Base-by-base conservation (phyloP, 2,888 invertebrate genomes). In the Notodonta dromedarius region DNA sequence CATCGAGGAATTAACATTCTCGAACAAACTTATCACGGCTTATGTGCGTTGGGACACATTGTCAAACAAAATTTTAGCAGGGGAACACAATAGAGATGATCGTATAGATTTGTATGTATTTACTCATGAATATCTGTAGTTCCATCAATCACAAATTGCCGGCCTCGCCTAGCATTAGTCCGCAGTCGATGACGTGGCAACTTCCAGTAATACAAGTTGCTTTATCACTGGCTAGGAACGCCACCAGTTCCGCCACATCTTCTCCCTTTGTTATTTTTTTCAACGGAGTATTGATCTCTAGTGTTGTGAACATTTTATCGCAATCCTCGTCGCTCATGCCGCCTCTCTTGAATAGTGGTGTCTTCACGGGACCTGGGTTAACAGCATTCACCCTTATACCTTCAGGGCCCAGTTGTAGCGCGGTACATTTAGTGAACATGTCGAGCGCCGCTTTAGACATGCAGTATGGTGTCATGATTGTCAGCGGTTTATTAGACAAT, bases 381-480 rank as follows among this genome's bases (percentile, higher is more conserved):
- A 91, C 86, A 12, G 87, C 73, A 52, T 91, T 91, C 5, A 89
- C 89, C 74, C 91, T 78, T 3, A 91, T 86, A 42, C 90, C 89
- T 60, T 80, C 78, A 1, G 79, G 66, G 2, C 83, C 89, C 16
- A 87, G 65, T 59, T 89, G 84, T 32, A 88, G 61, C n/a, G 91
- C 90, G 12, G 79, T 70, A 62, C 89, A 89, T 71, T 89, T 89
- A 0, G 89, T 90, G 6, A 89, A 85, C 82, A 87, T 87, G 59
- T 91, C 90, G 3, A 90, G 66, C 2, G 87, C 90, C 2, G 90
- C 89, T 75, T 91, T 91, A 0, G 89, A 87, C 82, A 91, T 88
- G 66, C 87, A 88, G 66, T 91, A 91, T 0, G 88, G 80, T 32
- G 80, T 78, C 81, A 88, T 80, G 13, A 76, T 61, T 0, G 85